Evolutionary conservation across 2,888 invertebrate species (phyloP).

Genomic region (Holacanthella duospinosa): DNA sequence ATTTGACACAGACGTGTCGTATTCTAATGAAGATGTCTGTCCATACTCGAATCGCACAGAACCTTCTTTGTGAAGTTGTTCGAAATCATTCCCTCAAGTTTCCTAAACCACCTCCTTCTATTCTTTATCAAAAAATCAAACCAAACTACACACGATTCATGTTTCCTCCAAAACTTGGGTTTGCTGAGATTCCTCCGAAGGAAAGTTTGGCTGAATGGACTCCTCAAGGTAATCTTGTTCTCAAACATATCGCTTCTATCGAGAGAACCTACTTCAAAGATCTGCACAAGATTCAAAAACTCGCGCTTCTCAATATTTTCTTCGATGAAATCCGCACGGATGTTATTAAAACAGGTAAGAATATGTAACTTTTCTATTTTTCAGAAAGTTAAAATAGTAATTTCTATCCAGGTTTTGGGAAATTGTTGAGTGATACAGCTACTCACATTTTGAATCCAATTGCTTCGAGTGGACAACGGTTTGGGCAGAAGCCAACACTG

Average conservation of each 20-base stretch:
- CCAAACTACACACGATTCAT: background rate
- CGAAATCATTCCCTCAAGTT: background rate
- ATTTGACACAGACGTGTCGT: background rate
- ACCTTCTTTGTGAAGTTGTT: background rate
- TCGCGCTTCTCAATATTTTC: background rate
- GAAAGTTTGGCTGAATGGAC: background rate
- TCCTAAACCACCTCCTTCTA: background rate
- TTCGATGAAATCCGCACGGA: background rate
- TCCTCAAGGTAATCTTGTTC: background rate
- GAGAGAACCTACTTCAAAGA: background rate
- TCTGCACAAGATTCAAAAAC: background rate
- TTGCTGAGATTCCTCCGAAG: background rate
- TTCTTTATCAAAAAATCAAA: background rate
- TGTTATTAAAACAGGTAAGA: background rate
- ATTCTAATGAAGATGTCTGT: background rate
- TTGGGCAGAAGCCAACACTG: no score
- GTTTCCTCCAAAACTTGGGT: background rate
- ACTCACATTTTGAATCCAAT: no score
- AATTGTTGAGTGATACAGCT: no score
- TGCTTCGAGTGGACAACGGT: no score
- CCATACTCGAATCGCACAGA: background rate
- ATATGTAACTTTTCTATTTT: no score
- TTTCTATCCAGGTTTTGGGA: no score
- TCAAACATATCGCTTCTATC: background rate
- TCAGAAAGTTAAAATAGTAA: background rate